Evolutionary conservation across 2,113 vertebrate genomes (phyloP), one percentile per base, ranked within the genome.

Genomic region (Paradoxurus hermaphroditus): DNA sequence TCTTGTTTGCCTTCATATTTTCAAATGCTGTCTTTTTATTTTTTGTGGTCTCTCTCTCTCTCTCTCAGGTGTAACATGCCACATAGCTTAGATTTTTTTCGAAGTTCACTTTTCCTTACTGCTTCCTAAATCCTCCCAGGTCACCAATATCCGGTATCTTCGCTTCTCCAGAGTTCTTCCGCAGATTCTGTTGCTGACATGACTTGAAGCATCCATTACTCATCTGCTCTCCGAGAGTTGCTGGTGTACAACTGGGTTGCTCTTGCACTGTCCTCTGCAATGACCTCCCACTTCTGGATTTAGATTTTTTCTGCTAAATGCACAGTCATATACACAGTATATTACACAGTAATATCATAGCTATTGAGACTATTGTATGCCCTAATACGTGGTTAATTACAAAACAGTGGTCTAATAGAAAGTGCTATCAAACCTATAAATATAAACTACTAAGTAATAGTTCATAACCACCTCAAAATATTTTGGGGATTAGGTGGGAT

Each of bases 111-210:
- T 95, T 97, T 97, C 97, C 96, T 98, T 97, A 98, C 97, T 97
- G 86, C 97, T 97, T 98, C 97, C 97, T 98, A 96, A 98, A 97
- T 97, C 97, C 97, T 98, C 98, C 96, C 98, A 98, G 97, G 97
- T 98, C 95, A 98, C 96, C 98, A 97, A 96, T 97, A 94, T 98
- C 97, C 85, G 92, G 97, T 97, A 67, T 98, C 97, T 97, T 98
- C 84, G 94, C 97, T 98, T 94, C 97, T 97, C 92, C 98, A 97
- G 98, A 97, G 97, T 98, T 98, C 97, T 98, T 97, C 97, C 97
- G 96, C 97, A 98, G 98, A 97, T 98, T 97, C 96, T 97, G 97
- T 98, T 97, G 97, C 97, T 96, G 97, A 97, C 97, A 91, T 90
- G 97, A 95, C 97, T 97, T 97, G 96, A 97, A 98, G 97, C 96